Percentiles rank a stretch among this genome's conserved stretches.
Conservation (phyloP, 2,113 vertebrate species). For the Tretioscincus oriximinensis region DNA sequence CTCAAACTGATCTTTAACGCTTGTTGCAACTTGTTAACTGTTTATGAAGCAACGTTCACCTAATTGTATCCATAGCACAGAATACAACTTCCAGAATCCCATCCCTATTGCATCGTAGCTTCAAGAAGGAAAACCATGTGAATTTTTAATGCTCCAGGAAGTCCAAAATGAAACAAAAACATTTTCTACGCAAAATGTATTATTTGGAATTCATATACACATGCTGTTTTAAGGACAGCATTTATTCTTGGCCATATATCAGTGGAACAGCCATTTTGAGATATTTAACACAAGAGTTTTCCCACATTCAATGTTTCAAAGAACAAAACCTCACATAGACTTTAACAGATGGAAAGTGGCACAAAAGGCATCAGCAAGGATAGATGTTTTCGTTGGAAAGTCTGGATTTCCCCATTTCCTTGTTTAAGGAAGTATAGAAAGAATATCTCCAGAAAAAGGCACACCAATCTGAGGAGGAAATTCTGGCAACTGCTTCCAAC, state of each 20-base stretch:
- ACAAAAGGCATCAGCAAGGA: too few relatives aligned
- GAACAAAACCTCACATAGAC: background rate
- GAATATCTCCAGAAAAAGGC: too few relatives aligned
- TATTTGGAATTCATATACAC: background rate
- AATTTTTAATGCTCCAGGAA: background rate
- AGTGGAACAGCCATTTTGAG: background rate
- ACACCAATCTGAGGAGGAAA: too few relatives aligned
- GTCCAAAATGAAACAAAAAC: too few relatives aligned
- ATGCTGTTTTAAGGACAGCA: background rate
- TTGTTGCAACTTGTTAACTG: background rate
- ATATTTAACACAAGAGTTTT: background rate
- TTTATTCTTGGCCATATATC: background rate
- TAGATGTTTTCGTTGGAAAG: too few relatives aligned
- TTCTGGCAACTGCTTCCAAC: too few relatives aligned
- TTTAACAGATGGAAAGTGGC: too few relatives aligned
- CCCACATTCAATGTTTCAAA: background rate
- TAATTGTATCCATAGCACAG: background rate
- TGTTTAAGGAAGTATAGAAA: too few relatives aligned
- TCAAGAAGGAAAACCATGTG: background rate
- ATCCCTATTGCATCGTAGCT: background rate
- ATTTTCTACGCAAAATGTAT: background rate
- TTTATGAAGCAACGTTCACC: background rate
- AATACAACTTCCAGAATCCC: background rate
- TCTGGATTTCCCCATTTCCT: too few relatives aligned
- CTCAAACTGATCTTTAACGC: background rate